Conservation (phyloP, 1,140 invertebrate species). For the Artemia franciscana region DNA sequence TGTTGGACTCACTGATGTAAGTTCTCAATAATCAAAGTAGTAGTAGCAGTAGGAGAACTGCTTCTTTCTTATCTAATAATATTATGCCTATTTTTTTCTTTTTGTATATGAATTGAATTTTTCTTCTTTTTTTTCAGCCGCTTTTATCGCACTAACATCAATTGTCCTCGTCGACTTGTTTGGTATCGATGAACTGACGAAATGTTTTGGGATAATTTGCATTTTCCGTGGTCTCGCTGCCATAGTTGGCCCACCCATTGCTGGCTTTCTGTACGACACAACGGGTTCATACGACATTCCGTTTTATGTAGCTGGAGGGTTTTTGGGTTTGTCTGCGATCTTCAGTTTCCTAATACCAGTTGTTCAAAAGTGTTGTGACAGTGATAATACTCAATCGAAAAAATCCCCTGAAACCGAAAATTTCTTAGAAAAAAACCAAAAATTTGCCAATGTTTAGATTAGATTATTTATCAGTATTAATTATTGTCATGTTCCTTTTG, state of each 20-base stretch:
- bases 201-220: conserved; percentile 84
- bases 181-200: conserved; percentile 82
- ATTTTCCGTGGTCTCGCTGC: conserved; percentile 78
- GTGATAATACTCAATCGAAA: conserved; percentile 18
- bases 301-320: conserved; percentile 70
- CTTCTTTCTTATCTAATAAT: too few species aligned
- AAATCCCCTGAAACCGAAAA: not conserved
- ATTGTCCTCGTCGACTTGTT: conserved; percentile 90
- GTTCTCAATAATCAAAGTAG: too few species aligned
- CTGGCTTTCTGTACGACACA: conserved; percentile 59
- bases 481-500: too few species aligned
- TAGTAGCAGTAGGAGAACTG: too few species aligned
- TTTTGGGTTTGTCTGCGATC: conserved; percentile 60
- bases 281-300: conserved; percentile 62
- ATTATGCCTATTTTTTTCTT: too few species aligned
- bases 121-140: conserved; percentile 36
- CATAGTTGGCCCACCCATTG: conserved; percentile 42
- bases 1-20: too few species aligned
- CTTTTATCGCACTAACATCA: conserved; percentile 89
- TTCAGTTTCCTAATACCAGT: conserved; percentile 60
- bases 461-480: too few species aligned
- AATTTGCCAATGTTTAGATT: not conserved
- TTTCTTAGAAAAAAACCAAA: not conserved
- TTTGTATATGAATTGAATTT: too few species aligned
- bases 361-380: conserved; percentile 32